Conservation (phyloP, 2,888 invertebrate genomes). For the Nomada ferruginata region DNA sequence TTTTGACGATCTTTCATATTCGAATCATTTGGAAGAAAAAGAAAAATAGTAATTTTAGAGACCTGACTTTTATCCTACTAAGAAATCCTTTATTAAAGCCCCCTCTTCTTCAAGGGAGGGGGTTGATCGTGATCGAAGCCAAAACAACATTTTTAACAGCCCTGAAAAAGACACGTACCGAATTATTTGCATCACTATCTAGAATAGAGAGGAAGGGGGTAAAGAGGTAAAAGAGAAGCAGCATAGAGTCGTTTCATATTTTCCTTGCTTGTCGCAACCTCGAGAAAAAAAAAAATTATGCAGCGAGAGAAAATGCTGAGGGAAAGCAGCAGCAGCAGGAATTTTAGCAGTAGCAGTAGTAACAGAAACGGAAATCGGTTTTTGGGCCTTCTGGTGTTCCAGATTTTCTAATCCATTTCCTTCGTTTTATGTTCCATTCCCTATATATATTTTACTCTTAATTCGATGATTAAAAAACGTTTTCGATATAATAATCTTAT, state of each 20-base stretch:
- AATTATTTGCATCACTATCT: constrained; percentile 13
- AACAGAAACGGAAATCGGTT: constrained; percentile 52
- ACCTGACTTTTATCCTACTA: constrained; percentile 30
- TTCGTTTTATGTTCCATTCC: constrained; percentile 19
- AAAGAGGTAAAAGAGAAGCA: not conserved
- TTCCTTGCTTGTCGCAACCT: not conserved
- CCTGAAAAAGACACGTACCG: constrained; percentile 13
- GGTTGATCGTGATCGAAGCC: not conserved
- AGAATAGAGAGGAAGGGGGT: not conserved
- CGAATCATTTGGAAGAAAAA: constrained; percentile 14
- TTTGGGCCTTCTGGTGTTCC: constrained; percentile 74
- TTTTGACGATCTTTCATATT: constrained; percentile 28
- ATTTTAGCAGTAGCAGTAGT: constrained; percentile 32
- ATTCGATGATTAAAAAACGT: not conserved
- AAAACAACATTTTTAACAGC: not conserved
- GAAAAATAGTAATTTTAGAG: constrained; percentile 26
- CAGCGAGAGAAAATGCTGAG: constrained; percentile 30
- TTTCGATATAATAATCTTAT: not conserved
- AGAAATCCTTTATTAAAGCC: constrained; percentile 16
- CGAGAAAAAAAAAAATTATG: constrained; percentile 19
- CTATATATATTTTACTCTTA: not conserved
- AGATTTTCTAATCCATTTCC: constrained; percentile 54
- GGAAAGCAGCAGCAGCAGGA: constrained; percentile 20
- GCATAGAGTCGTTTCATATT: not conserved
- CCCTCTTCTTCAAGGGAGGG: constrained; percentile 26